phyloP scores from a whole-genome alignment of 2,888 invertebrate genomes.

The Andrena flavipes region DNA sequence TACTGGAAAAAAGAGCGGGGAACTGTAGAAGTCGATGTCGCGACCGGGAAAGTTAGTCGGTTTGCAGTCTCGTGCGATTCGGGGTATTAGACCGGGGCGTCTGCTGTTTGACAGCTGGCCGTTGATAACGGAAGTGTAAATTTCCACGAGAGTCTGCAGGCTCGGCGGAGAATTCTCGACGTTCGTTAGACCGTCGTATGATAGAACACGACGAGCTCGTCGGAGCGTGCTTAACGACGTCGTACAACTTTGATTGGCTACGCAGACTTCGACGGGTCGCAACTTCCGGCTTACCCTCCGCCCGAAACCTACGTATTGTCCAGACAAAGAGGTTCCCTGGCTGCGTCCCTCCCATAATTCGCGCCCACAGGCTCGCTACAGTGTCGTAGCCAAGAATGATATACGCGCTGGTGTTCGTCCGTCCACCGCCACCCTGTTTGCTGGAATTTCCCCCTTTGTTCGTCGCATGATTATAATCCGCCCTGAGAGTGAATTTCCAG shows the following conservation, averaged over 20 bases:
- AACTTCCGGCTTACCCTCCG: constrained; percentile 52
- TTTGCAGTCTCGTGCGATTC: no score
- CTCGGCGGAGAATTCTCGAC: background rate
- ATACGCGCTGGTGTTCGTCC: constrained; percentile 4
- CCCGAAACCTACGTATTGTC: background rate
- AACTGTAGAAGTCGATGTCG: background rate
- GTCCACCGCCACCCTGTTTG: constrained; percentile 25
- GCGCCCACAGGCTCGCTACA: background rate
- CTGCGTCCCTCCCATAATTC: constrained; percentile 18
- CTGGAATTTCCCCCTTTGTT: constrained; percentile 23
- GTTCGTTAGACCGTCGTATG: constrained; percentile 64
- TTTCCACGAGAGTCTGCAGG: background rate
- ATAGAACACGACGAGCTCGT: constrained; percentile 38
- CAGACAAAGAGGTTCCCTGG: constrained; percentile 34
- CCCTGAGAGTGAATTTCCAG: background rate
- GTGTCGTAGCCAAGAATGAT: constrained; percentile 12
- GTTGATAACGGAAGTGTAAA: background rate
- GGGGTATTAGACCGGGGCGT: no score
- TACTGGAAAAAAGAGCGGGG: background rate
- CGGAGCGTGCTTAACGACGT: constrained; percentile 70
- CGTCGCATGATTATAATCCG: constrained; percentile 7
- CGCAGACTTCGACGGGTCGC: constrained; percentile 64
- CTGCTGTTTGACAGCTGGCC: background rate
- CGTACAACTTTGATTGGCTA: constrained; percentile 74
- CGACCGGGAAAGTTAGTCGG: background rate